Base-by-base conservation (phyloP, 2,113 vertebrate species). In the Tichodroma muraria region DNA sequence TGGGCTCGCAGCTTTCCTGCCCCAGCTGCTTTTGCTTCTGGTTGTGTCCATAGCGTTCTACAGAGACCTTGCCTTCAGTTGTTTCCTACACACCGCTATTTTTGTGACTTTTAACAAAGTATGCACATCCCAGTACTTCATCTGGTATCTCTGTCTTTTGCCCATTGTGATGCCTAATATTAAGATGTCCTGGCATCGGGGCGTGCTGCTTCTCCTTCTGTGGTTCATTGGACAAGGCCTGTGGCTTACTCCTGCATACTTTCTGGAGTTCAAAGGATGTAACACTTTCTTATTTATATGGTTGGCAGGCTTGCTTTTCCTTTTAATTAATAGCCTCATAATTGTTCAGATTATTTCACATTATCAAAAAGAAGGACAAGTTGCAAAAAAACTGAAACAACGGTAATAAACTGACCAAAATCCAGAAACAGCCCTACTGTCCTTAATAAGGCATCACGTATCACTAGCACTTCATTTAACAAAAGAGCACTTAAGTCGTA, bases 21-120 rank as follows among this genome's bases (percentile, higher is more conserved):
- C 99, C 1, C 99, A 99, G 97, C 56, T 98, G 15, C 21, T 98
- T 35, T 94, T 99, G 88, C 98, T 99, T 24, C 47, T 98, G 11
- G 92, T 96, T 2, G 96, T 98, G 4, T 99, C 99, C 1, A 38
- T 98, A 84, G 96, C 97, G 2, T 99, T 98, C 89, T 97, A 98
- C 97, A 95, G 94, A 30, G 99, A 99, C 85, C 98, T 99, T 50
- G 85, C 93, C 52, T 98, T 99, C 94, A 99, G 98, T 90, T 99
- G 98, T 92, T 99, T 99, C 95, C 97, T 99, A 7, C 98, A 99
- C 72, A 99, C 99, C 0, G 95, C 98, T 59, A 96, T 99, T 76
- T 99, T 99, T 71, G 99, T 99, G 80, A 98, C 98, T 84, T 99
- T 99, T 95, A 99, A 99, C 98, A 99, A 99, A 98, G 99, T 99